These are phyloP conservation scores for Drosophila insularis DNA, from an alignment of 1,140 invertebrate genomes.

Conservation along the genomic window DNA sequence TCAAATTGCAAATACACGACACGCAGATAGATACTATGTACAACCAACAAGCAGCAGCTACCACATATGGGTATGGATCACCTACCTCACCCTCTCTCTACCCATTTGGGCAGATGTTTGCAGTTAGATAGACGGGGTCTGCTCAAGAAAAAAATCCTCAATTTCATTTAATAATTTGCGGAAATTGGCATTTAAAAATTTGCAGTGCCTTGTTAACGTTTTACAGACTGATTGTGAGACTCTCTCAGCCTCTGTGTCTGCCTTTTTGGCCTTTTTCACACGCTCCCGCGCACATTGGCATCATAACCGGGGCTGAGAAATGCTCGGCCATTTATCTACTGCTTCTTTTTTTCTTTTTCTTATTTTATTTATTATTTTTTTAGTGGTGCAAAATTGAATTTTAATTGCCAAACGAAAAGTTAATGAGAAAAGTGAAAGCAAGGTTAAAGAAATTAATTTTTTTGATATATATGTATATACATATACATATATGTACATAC, in stretches of 20 bases:
- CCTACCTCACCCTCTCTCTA: not conserved
- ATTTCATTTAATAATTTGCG: slow-evolving; percentile 81
- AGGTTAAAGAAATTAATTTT: slow-evolving; percentile 78
- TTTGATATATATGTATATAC: not conserved
- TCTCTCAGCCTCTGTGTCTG: not conserved
- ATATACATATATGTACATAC: not conserved
- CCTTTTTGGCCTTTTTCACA: slow-evolving; percentile 67
- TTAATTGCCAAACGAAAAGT: slow-evolving; percentile 78
- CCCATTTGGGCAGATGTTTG: slow-evolving; percentile 40
- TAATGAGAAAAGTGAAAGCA: slow-evolving; percentile 81
- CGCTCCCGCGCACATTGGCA: slow-evolving; percentile 57
- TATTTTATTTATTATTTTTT: not conserved
- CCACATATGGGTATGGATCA: slow-evolving; percentile 17
- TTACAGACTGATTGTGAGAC: slow-evolving; percentile 6
- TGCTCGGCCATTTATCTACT: slow-evolving; percentile 69
- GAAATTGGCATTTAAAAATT: slow-evolving; percentile 81
- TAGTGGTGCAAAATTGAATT: slow-evolving; percentile 68
- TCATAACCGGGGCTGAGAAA: slow-evolving; percentile 40
- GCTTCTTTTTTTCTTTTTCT: slow-evolving; percentile 25
- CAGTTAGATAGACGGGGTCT: slow-evolving; percentile 57
- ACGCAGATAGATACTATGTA: slow-evolving; percentile 47
- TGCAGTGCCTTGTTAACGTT: slow-evolving; percentile 68
- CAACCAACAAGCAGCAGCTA: not conserved
- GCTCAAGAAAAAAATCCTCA: slow-evolving; percentile 54
- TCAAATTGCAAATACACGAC: slow-evolving; percentile 74